Evolutionary conservation across 2,797 vertebrate genomes (phyloP).

Genomic region (Sciurus carolinensis): DNA sequence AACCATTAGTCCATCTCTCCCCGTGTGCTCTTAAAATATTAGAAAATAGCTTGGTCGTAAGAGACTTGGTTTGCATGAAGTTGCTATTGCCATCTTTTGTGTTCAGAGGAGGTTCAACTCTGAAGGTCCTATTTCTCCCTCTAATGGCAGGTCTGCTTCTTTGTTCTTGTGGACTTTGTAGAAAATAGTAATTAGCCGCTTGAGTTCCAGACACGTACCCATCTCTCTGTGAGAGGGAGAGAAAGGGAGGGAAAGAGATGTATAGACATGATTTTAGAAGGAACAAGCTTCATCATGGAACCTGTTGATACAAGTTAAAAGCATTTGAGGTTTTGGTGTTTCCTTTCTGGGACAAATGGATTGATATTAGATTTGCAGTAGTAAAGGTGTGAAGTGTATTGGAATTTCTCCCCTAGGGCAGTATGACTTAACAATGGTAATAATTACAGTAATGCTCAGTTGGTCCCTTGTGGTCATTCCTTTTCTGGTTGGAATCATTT

Average conservation of each 20-base stretch:
- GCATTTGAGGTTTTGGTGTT: not conserved
- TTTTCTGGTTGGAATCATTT: not conserved
- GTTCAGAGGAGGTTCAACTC: not conserved
- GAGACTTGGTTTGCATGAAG: not conserved
- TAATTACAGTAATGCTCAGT: no score
- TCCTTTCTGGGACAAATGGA: not conserved
- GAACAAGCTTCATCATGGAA: accelerated
- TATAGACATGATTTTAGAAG: not conserved
- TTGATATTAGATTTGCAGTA: not conserved
- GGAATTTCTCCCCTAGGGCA: not conserved
- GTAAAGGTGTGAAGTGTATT: not conserved
- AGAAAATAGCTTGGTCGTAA: accelerated
- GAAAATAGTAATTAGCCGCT: conserved; percentile 73
- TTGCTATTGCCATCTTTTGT: accelerated
- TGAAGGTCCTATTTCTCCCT: not conserved
- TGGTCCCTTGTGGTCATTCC: not conserved
- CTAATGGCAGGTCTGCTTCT: conserved; percentile 41
- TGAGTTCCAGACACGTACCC: conserved; percentile 14
- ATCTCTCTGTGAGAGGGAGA: accelerated
- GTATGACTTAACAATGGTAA: not conserved
- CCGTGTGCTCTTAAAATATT: not conserved
- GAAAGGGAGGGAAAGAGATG: accelerated
- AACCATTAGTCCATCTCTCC: accelerated
- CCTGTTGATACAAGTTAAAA: not conserved
- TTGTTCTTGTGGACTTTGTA: conserved; percentile 59